phyloP scores from a whole-genome alignment of 2,113 vertebrate species.

The Zingel zingel region DNA sequence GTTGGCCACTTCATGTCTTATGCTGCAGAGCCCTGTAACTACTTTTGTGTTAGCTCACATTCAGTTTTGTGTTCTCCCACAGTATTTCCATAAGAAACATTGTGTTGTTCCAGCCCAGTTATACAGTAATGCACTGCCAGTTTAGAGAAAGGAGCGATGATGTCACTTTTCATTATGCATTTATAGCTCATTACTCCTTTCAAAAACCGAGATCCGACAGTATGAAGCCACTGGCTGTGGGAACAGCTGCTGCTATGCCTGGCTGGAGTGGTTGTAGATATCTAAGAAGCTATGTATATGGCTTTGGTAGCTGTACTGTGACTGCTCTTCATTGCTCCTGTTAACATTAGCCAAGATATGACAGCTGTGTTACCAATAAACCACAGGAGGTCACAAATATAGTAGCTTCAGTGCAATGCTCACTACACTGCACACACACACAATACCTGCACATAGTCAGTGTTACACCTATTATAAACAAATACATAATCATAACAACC shows the following conservation, averaged over 20 bases:
- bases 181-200: slow-evolving; percentile 35
- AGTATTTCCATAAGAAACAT: not conserved
- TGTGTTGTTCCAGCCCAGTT: not conserved
- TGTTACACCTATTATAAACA: not conserved
- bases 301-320: not conserved
- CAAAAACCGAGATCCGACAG: slow-evolving; percentile 21
- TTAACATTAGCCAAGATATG: not conserved
- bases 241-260: slow-evolving; percentile 34
- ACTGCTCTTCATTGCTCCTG: not conserved
- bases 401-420: not conserved
- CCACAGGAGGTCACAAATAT: not conserved
- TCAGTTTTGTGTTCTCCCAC: not conserved
- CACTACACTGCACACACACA: not conserved
- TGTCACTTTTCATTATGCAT: slow-evolving; percentile 36
- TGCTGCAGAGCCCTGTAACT: not conserved
- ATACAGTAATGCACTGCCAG: not conserved
- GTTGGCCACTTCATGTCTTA: not conserved
- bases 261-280: slow-evolving; percentile 11
- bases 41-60: not conserved
- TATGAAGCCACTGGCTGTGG: slow-evolving; percentile 34
- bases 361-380: slow-evolving; percentile 7
- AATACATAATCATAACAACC: not conserved
- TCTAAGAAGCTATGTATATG: not conserved
- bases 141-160: slow-evolving; percentile 15
- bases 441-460: not conserved